Evolutionary conservation across 1,140 invertebrate species (phyloP).

Genomic region (Dendrolimus punctatus): DNA sequence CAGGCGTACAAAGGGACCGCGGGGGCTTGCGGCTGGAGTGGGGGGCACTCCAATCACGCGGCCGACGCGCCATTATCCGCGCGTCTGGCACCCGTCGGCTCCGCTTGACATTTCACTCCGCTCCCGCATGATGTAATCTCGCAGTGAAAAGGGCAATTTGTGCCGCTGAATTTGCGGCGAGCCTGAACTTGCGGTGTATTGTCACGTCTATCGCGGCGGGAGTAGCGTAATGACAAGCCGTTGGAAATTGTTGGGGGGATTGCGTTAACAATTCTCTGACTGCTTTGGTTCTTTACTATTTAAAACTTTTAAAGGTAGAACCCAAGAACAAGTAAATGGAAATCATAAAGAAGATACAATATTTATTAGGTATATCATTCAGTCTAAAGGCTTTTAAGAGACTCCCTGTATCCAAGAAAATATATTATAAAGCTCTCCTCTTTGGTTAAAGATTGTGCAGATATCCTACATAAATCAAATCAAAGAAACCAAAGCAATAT

Average conservation of each 20-base stretch:
- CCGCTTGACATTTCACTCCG: slow-evolving; percentile 71
- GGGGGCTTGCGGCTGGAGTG: slow-evolving; percentile 32
- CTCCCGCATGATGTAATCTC: slow-evolving; percentile 72
- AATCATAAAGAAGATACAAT: no score
- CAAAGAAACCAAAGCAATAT: no score
- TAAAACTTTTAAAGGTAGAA: no score
- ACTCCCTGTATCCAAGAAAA: no score
- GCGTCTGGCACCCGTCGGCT: slow-evolving; percentile 68
- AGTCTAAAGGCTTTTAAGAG: no score
- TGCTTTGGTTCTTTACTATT: no score
- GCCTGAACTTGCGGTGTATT: slow-evolving; percentile 57
- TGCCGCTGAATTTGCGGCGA: slow-evolving; percentile 67
- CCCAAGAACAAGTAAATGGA: no score
- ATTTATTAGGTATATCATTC: no score
- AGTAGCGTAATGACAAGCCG: slow-evolving; percentile 1
- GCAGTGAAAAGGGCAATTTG: slow-evolving; percentile 71
- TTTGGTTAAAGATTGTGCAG: no score
- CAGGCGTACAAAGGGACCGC: slow-evolving; percentile 59
- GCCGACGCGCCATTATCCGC: slow-evolving; percentile 72
- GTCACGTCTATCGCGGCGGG: slow-evolving; percentile 62
- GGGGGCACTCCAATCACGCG: slow-evolving; percentile 65
- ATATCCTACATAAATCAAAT: no score
- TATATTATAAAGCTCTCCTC: no score
- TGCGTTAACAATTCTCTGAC: no score
- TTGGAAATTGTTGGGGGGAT: neutral